Evolutionary conservation across 2,113 vertebrate species (phyloP).

Genomic region (Crypturellus undulatus): DNA sequence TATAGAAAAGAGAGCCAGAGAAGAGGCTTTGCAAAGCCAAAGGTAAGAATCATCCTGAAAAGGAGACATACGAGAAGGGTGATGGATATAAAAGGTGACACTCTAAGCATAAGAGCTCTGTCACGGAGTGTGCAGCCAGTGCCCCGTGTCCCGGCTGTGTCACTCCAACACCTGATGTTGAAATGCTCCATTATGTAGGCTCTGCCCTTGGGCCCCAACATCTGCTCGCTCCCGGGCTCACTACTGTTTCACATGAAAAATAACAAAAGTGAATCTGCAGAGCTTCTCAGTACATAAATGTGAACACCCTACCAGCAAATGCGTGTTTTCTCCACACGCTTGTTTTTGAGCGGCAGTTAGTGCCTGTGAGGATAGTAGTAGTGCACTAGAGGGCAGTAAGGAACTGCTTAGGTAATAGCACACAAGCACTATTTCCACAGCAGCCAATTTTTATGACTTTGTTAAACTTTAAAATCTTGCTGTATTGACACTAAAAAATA

Average conservation of each 20-base stretch:
- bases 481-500: background rate
- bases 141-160: background rate
- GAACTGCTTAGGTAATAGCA: background rate
- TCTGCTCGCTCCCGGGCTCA: background rate
- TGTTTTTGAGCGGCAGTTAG: background rate
- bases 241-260: background rate
- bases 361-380: background rate
- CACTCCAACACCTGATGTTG: too few relatives aligned
- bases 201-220: background rate
- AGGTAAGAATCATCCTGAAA: background rate
- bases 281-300: background rate
- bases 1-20: background rate
- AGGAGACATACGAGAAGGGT: background rate
- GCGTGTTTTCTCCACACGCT: background rate
- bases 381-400: constrained; percentile 59
- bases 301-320: background rate
- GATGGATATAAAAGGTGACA: background rate
- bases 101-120: background rate
- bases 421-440: background rate
- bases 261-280: background rate
- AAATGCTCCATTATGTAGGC: background rate
- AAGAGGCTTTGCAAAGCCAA: background rate
- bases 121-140: too few relatives aligned
- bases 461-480: background rate
- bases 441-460: background rate